A percentile compares a stretch with the other conserved stretches of the same genome.
Evolutionary conservation across 2,113 vertebrate species (phyloP).

Genomic region (Apteryx owenii): DNA sequence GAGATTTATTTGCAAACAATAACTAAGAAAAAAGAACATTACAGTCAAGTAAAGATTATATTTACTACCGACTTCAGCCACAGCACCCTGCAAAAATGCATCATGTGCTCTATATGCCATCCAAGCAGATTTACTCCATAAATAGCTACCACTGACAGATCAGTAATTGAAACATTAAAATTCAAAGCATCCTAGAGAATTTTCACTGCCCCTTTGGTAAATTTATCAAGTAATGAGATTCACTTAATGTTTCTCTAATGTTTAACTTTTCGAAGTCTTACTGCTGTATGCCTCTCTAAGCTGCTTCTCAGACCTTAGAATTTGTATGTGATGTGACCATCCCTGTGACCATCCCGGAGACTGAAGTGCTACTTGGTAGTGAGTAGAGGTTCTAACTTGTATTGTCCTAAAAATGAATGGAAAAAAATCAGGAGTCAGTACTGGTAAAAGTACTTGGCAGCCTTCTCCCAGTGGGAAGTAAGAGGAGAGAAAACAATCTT

Average conservation of each 20-base stretch:
- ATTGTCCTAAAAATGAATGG: neutral
- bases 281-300: neutral
- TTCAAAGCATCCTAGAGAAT: neutral
- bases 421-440: neutral
- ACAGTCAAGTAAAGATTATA: neutral
- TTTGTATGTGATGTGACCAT: neutral
- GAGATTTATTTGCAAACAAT: neutral
- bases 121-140: neutral
- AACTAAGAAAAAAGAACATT: neutral
- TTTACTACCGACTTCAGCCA: constrained; percentile 21
- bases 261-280: neutral
- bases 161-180: neutral
- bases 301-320: neutral
- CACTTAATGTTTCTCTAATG: neutral
- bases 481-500: neutral
- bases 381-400: neutral
- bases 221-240: neutral
- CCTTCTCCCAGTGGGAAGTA: neutral
- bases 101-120: neutral
- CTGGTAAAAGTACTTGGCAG: neutral
- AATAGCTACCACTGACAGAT: neutral
- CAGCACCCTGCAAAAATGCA: neutral
- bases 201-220: neutral
- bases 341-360: neutral
- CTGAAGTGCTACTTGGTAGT: neutral